A percentile compares a stretch with the other conserved stretches of the same genome.
phyloP scores from a whole-genome alignment of 2,797 vertebrate genomes.

The Gallinago solitaria region DNA sequence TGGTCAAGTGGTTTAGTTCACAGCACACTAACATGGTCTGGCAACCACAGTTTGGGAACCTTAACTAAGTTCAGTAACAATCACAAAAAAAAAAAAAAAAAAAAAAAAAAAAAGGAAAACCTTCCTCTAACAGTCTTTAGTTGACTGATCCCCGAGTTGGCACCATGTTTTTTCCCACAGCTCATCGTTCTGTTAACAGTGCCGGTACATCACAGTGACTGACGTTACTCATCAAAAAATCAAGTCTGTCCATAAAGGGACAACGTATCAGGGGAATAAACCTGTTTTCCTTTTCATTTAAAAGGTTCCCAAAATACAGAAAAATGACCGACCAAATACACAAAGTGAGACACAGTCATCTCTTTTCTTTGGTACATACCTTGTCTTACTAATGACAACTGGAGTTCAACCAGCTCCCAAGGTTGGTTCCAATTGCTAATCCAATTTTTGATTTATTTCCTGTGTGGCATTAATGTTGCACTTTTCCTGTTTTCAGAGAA shows the following conservation, averaged over 20 bases:
- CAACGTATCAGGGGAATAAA: background rate
- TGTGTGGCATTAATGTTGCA: background rate
- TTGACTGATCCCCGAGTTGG: background rate
- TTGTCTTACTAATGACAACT: background rate
- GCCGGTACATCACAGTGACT: fast-evolving
- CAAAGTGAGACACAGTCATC: background rate
- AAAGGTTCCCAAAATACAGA: background rate
- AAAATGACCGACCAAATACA: background rate
- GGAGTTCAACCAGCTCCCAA: background rate
- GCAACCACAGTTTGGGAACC: background rate
- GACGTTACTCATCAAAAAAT: background rate
- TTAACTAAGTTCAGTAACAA: background rate
- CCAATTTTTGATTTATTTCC: background rate
- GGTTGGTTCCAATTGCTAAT: background rate
- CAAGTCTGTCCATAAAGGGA: background rate
- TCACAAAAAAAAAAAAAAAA: background rate
- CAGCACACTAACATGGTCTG: background rate
- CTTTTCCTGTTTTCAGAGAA: background rate
- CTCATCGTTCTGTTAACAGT: background rate
- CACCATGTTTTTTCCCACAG: fast-evolving
- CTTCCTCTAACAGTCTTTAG: background rate
- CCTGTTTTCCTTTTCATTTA: background rate
- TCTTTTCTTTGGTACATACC: background rate
- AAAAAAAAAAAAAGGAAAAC: background rate
- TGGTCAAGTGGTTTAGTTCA: background rate